A percentile compares a stretch with the other conserved stretches of the same genome.
phyloP scores from a whole-genome alignment of 2,113 vertebrate genomes.

The Eurypyga helias region DNA sequence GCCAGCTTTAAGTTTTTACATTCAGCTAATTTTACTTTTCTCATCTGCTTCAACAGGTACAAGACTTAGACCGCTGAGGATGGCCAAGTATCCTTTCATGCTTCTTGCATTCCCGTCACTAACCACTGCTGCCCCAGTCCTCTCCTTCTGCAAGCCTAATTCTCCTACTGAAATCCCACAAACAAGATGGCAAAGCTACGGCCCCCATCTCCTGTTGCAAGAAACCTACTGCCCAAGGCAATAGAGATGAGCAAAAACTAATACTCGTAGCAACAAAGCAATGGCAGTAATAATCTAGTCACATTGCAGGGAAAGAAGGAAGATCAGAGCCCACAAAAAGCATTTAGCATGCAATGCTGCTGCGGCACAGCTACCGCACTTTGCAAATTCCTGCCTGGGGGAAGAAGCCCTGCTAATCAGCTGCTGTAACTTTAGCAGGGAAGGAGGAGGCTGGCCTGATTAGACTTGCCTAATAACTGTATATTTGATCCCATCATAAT shows the following conservation, averaged over 20 bases:
- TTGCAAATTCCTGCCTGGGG: neutral
- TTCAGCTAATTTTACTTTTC: neutral
- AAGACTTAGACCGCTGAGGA: neutral
- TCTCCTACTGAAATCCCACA: neutral
- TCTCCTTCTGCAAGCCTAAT: neutral
- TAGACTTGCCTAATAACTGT: neutral
- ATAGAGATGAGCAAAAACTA: neutral
- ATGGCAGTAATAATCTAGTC: neutral
- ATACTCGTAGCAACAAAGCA: neutral
- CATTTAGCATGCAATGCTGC: accelerated
- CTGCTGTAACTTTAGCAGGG: neutral
- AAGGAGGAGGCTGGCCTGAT: neutral
- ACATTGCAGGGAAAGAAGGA: neutral
- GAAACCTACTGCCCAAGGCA: neutral
- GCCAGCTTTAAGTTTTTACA: neutral
- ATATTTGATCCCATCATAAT: accelerated
- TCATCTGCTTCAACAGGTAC: neutral
- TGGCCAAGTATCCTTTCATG: neutral
- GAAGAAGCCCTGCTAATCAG: neutral
- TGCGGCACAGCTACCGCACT: neutral
- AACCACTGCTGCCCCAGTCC: neutral
- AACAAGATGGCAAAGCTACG: neutral
- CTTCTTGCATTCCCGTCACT: neutral
- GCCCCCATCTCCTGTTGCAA: neutral
- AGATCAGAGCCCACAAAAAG: neutral